Evolutionary conservation across 2,888 invertebrate species (phyloP).

Genomic region (Plemyria rubiginata): DNA sequence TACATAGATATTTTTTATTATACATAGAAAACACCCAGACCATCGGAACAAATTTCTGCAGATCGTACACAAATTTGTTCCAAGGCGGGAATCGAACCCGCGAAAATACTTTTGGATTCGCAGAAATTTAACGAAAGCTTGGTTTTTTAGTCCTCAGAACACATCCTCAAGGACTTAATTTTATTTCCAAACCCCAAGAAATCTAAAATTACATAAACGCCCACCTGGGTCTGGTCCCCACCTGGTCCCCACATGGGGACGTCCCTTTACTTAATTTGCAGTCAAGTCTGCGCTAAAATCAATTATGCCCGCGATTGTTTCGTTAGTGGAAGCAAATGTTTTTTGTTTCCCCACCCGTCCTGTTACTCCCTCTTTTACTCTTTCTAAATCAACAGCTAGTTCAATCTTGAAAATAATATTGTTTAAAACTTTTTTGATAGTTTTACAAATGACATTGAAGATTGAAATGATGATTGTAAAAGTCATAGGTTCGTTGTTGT

Average conservation of each 20-base stretch:
- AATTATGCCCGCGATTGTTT: conserved; percentile 83
- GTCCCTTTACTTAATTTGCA: conserved; percentile 68
- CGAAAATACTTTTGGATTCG: too few relatives aligned
- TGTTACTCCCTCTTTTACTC: conserved; percentile 16
- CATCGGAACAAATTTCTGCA: too few relatives aligned
- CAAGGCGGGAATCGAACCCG: too few relatives aligned
- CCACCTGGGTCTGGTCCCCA: too few relatives aligned
- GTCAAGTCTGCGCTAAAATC: conserved; percentile 78
- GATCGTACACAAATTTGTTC: too few relatives aligned
- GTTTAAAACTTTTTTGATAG: too few relatives aligned
- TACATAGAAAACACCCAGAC: too few relatives aligned
- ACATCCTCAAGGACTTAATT: not conserved
- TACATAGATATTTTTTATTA: too few relatives aligned
- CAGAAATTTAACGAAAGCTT: not conserved
- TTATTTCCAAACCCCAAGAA: conserved; percentile 7
- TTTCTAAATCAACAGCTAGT: conserved; percentile 18
- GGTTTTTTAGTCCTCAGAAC: not conserved
- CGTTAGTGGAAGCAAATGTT: conserved; percentile 79
- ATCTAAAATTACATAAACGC: conserved; percentile 13
- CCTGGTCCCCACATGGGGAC: conserved; percentile 38
- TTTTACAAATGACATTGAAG: too few relatives aligned
- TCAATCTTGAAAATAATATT: not conserved
- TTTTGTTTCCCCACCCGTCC: conserved; percentile 55
- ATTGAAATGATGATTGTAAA: too few relatives aligned
- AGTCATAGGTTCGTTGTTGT: too few relatives aligned